These are phyloP conservation scores for Pheosia gnoma DNA, from an alignment of 2,888 invertebrate species.

Conservation along the genomic window DNA sequence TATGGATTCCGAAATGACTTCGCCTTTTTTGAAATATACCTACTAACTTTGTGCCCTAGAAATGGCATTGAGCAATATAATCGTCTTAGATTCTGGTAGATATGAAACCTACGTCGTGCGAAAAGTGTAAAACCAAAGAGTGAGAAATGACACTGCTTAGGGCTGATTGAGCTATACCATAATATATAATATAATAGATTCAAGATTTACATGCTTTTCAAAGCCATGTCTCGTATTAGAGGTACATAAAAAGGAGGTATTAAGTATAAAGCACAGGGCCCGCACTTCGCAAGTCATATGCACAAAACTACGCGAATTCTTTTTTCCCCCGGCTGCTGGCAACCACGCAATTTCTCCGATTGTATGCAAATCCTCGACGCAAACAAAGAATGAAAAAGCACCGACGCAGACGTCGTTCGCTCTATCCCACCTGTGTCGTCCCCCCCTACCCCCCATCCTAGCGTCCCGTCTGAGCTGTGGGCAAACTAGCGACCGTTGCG, in stretches of 20 bases:
- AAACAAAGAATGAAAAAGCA: constrained; percentile 81
- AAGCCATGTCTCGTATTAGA: no score
- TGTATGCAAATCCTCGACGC: constrained; percentile 79
- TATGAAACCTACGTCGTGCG: no score
- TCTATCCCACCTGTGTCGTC: constrained; percentile 69
- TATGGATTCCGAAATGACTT: not conserved
- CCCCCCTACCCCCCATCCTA: constrained; percentile 31
- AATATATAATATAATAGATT: no score
- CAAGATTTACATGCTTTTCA: no score
- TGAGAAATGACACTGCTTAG: no score
- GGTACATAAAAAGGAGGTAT: not conserved
- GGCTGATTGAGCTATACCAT: no score
- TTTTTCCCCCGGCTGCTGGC: constrained; percentile 64
- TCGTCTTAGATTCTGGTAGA: no score
- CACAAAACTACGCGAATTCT: constrained; percentile 69
- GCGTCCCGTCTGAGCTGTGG: constrained; percentile 56
- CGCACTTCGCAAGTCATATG: constrained; percentile 57
- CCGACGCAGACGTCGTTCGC: constrained; percentile 66
- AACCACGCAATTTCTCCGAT: constrained; percentile 79
- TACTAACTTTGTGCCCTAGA: constrained; percentile 3
- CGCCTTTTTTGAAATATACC: not conserved
- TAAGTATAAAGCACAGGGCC: constrained; percentile 44
- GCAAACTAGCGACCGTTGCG: constrained; percentile 57
- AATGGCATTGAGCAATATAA: no score
- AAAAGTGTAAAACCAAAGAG: no score